A percentile compares a stretch with the other conserved stretches of the same genome.
phyloP scores from a whole-genome alignment of 37 sponge, comb jelly and placozoan genomes.

The Ephydatia muelleri region DNA sequence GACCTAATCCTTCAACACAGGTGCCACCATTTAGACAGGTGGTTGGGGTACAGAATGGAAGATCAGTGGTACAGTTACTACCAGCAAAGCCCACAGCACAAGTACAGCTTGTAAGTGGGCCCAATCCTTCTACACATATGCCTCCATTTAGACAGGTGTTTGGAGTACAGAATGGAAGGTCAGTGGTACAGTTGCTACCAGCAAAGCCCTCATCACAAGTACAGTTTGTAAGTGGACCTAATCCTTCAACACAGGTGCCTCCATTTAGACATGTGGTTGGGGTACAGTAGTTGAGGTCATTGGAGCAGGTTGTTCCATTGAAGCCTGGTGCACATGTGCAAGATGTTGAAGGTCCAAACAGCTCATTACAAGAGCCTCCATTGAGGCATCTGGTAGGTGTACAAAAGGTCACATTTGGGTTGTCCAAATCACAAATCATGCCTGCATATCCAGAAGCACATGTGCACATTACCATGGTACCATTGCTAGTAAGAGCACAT shows the following conservation, averaged over 20 bases:
- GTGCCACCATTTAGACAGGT: no score
- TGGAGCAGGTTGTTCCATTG: conserved; percentile 17
- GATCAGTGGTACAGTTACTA: no score
- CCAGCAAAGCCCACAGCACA: no score
- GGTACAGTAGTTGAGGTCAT: conserved; percentile 19
- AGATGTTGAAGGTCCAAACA: no score
- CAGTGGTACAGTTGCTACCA: not conserved
- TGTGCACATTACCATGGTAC: no score
- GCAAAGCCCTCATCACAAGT: conserved; percentile 33
- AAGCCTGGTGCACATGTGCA: not conserved
- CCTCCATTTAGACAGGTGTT: conserved; percentile 62
- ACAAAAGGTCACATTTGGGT: no score
- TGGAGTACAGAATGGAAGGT: conserved; percentile 28
- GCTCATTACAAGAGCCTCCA: conserved; percentile 4
- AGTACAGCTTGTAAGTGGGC: not conserved
- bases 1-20: no score
- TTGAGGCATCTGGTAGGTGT: conserved; percentile 16
- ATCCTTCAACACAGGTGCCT: conserved; percentile 62
- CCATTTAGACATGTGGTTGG: conserved; percentile 43
- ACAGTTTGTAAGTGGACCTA: conserved; percentile 33
- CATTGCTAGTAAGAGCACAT: no score
- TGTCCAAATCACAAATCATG: no score
- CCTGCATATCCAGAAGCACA: no score
- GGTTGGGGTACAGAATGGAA: no score
- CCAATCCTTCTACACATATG: conserved; percentile 48